Conservation (phyloP, 1,140 invertebrate species). For the Thaumetopoea pityocampa region DNA sequence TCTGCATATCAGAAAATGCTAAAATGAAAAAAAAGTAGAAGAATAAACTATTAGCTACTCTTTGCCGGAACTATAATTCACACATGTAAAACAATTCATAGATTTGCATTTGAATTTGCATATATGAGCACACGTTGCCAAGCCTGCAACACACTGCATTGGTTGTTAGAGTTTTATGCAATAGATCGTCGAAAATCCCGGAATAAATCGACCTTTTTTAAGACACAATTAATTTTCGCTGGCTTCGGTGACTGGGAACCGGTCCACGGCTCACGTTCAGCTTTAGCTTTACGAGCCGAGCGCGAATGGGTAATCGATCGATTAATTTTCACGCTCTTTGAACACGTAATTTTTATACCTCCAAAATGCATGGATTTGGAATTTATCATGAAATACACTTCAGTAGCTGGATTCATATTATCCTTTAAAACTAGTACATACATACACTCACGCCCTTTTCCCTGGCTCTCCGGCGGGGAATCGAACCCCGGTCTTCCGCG, state of each 20-base stretch:
- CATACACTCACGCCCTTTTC: too few relatives aligned
- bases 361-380: constrained; percentile 20
- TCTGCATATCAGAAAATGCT: too few relatives aligned
- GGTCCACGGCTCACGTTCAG: constrained; percentile 59
- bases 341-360: constrained; percentile 49
- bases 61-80: too few relatives aligned
- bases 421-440: too few relatives aligned
- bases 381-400: constrained; percentile 5
- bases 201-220: constrained; percentile 38
- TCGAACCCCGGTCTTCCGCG: too few relatives aligned
- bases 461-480: too few relatives aligned
- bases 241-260: constrained; percentile 30
- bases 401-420: too few relatives aligned
- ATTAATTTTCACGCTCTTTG: constrained; percentile 66
- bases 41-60: too few relatives aligned
- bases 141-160: constrained; percentile 25
- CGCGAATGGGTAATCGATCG: constrained; percentile 67
- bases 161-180: constrained; percentile 31
- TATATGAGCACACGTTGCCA: not conserved
- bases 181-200: constrained; percentile 46
- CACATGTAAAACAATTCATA: not conserved
- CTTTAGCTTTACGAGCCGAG: constrained; percentile 48
- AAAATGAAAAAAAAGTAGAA: too few relatives aligned
- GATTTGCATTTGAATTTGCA: constrained; percentile 12
- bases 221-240: constrained; percentile 56